Base-by-base conservation (phyloP, 2,888 invertebrate genomes). In the Pasiphila rectangulata region DNA sequence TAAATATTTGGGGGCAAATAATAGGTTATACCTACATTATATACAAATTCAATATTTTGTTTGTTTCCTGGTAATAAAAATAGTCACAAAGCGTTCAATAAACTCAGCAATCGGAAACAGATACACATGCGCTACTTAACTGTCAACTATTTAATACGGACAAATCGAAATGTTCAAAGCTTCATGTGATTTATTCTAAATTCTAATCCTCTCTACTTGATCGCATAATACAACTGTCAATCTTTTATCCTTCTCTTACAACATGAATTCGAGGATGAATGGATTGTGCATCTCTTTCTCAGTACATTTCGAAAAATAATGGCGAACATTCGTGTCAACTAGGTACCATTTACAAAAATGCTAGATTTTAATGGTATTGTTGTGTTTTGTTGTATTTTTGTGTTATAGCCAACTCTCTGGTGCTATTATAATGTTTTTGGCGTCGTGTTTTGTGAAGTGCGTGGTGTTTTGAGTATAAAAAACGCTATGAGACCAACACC, bases 21-120 rank as follows among this genome's bases (percentile, higher is more conserved):
- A n/a, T n/a, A n/a, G n/a, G n/a, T n/a, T n/a, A n/a, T n/a, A n/a
- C n/a, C n/a, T n/a, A n/a, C n/a, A 19, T 19, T 19, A 17, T n/a
- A 12, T 30, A 17, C 4, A n/a, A 25, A 13, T 12, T 12, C 4
- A 30, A 19, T 9, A 19, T 19, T 24, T 23, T 15, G 1, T 12
- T 12, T 16, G 21, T 23, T 51, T 81, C 3, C 19, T 19, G 19
- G 4, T 19, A 19, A 19, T 81, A 85, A 79, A 83, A 80, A 83
- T 82, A 85, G 78, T 59, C 64, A 54, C 56, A 63, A 72, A 72
- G 75, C 83, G 85, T 78, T 86, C 84, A 83, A 83, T 83, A 86
- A 79, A 81, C 68, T 76, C 71, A 75, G 82, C 83, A 79, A 82
- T 32, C 32, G 10, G 17, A 30, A 16, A 32, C 32, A 6, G 17